Conservation (phyloP, 2,797 vertebrate species). For the Ptychadena robeensis region DNA sequence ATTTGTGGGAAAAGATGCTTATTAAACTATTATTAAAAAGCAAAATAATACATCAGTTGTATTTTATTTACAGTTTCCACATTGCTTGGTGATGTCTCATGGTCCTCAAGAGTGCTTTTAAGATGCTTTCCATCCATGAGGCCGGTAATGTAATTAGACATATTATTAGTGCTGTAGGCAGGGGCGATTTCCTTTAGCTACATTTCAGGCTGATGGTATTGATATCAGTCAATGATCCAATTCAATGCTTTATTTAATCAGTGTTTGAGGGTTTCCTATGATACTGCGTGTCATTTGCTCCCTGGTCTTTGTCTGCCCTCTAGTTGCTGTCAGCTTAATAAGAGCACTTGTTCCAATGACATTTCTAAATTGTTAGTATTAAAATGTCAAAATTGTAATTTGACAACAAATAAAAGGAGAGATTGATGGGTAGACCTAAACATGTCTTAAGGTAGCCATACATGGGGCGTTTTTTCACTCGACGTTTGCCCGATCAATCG, state of each 20-base stretch:
- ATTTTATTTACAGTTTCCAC: not conserved
- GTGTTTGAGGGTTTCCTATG: not conserved
- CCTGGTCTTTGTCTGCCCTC: not conserved
- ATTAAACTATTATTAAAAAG: not conserved
- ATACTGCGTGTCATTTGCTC: not conserved
- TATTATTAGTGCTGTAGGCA: not conserved
- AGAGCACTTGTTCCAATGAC: not conserved
- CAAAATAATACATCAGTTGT: not conserved
- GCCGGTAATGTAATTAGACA: slow-evolving; percentile 17
- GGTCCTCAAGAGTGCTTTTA: slow-evolving; percentile 5
- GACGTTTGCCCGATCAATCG: too few species aligned
- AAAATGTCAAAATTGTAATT: not conserved
- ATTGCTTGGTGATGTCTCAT: not conserved
- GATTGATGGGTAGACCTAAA: not conserved
- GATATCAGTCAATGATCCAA: not conserved
- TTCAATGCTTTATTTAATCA: not conserved
- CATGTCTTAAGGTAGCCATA: too few species aligned
- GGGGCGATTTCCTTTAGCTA: not conserved
- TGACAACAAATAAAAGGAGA: not conserved
- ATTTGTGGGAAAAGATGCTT: not conserved
- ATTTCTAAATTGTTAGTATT: not conserved
- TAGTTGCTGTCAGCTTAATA: not conserved
- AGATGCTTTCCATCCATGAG: not conserved
- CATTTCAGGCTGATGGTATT: not conserved
- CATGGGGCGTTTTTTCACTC: too few species aligned